Evolutionary conservation across 2,797 vertebrate species (phyloP).

Genomic region (Gambelia wislizenii): DNA sequence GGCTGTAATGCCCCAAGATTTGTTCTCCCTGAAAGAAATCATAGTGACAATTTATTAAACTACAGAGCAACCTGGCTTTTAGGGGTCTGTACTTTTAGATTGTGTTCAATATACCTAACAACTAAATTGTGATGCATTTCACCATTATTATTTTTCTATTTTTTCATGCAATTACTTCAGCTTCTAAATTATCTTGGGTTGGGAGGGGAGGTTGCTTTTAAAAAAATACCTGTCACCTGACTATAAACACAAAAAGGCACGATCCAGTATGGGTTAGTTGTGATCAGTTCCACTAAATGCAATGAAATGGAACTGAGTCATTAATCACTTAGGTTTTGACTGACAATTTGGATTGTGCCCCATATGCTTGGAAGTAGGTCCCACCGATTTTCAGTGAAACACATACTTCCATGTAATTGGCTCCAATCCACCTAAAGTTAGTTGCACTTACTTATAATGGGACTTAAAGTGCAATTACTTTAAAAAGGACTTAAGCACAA

Average conservation of each 20-base stretch:
- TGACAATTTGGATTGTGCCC: neutral
- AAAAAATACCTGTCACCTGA: constrained; percentile 13
- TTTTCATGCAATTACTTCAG: constrained; percentile 95
- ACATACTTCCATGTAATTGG: constrained; percentile 9
- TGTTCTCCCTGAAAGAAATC: constrained; percentile 99
- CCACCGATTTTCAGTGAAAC: constrained; percentile 10
- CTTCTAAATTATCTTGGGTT: constrained; percentile 78
- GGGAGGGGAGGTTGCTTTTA: constrained; percentile 58
- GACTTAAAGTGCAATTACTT: constrained; percentile 8
- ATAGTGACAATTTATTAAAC: constrained; percentile 99
- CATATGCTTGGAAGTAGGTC: constrained; percentile 8
- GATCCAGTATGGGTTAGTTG: constrained; percentile 25
- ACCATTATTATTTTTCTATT: constrained; percentile 88
- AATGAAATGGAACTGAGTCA: neutral
- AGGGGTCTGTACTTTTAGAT: constrained; percentile 94
- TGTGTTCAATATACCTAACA: constrained; percentile 80
- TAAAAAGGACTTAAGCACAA: neutral
- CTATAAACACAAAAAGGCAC: constrained; percentile 31
- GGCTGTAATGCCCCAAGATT: constrained; percentile 99
- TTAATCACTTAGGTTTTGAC: neutral
- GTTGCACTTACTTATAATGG: constrained; percentile 16
- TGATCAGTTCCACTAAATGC: constrained; percentile 1
- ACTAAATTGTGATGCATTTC: constrained; percentile 83
- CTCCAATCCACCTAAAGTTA: constrained; percentile 15
- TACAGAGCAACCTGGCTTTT: constrained; percentile 99